Conservation (phyloP, 2,888 invertebrate species). For the Entomobrya proxima region DNA sequence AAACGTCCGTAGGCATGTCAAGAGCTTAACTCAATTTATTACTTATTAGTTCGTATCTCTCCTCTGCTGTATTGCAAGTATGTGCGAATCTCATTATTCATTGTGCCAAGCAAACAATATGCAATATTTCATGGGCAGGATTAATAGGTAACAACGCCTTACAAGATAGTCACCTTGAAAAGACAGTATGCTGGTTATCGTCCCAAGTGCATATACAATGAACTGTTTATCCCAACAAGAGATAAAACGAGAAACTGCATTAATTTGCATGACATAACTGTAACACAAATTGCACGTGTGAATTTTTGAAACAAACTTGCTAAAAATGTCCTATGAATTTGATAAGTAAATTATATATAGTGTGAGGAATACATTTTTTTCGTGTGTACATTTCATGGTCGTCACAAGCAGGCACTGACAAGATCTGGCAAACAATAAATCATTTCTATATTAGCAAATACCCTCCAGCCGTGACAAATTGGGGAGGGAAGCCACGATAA, state of each 20-base stretch:
- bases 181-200: background rate
- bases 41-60: background rate
- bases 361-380: background rate
- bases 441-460: background rate
- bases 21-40: conserved; percentile 53
- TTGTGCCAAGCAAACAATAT: conserved; percentile 16
- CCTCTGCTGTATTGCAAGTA: background rate
- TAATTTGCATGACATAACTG: conserved; percentile 11
- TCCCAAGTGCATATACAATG: too few relatives aligned
- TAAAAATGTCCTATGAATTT: background rate
- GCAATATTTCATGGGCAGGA: conserved; percentile 24
- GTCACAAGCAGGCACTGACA: background rate
- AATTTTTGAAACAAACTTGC: conserved; percentile 8
- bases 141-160: conserved; percentile 33
- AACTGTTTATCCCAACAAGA: background rate
- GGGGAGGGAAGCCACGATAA: background rate
- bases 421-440: background rate
- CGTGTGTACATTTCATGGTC: conserved; percentile 4
- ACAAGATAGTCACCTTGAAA: conserved; percentile 46
- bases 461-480: background rate
- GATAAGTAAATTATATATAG: too few relatives aligned
- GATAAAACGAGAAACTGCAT: background rate
- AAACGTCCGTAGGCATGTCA: conserved; percentile 35
- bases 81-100: background rate
- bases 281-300: conserved; percentile 17